Evolutionary conservation across 2,113 vertebrate species (phyloP).

Genomic region (Ailuropoda melanoleuca): DNA sequence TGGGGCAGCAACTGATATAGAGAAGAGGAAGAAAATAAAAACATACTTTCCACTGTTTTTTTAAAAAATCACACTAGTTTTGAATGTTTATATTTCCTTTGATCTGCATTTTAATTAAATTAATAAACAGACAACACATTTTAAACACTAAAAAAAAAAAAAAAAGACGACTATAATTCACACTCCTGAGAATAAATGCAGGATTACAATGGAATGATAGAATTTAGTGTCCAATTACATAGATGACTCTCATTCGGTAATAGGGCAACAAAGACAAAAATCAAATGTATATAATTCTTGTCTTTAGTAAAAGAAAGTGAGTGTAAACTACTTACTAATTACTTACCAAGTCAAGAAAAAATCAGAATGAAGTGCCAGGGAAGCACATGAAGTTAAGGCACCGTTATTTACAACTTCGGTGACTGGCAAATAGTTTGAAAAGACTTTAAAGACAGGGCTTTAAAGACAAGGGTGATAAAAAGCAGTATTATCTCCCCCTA

Average conservation of each 20-base stretch:
- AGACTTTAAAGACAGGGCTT: constrained; percentile 71
- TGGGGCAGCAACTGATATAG: no score
- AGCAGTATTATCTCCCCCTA: constrained; percentile 56
- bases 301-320: constrained; percentile 40
- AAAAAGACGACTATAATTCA: background rate
- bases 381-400: constrained; percentile 84
- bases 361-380: constrained; percentile 83
- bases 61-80: background rate
- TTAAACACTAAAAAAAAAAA: constrained; percentile 72
- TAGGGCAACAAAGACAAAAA: background rate
- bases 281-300: constrained; percentile 39
- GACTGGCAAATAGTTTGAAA: constrained; percentile 82
- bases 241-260: constrained; percentile 36
- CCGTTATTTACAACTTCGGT: constrained; percentile 83
- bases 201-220: constrained; percentile 65
- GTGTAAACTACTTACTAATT: constrained; percentile 35
- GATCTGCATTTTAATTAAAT: constrained; percentile 68
- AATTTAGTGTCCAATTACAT: constrained; percentile 17
- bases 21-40: background rate
- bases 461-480: constrained; percentile 72
- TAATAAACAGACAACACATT: constrained; percentile 78
- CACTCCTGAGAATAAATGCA: background rate
- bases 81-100: background rate
- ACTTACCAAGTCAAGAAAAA: constrained; percentile 49
- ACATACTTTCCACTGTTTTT: background rate